Base-by-base conservation (phyloP, 2,113 vertebrate genomes). In the Eulacestoma nigropectus region DNA sequence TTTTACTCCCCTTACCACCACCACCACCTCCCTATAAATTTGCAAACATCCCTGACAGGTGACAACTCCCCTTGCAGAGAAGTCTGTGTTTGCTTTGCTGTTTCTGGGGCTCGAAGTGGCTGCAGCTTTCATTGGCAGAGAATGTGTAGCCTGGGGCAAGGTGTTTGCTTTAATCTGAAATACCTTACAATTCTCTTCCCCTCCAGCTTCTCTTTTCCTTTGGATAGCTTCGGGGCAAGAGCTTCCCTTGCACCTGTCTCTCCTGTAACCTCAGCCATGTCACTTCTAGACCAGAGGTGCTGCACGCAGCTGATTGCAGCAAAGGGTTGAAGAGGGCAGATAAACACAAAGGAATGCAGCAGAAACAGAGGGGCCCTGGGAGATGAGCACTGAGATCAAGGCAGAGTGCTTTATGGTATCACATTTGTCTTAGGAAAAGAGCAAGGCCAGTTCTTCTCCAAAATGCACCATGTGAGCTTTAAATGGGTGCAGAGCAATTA, bases 131-230 rank as follows among this genome's bases (percentile, higher is more conserved):
- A 74, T 69, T 95, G 89, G 92, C 92, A 97, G 97, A 90, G 97
- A 98, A 98, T 98, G 98, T 96, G 97, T 98, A 96, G 98, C 98
- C 98, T 96, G 77, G 32, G 96, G 98, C 98, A 97, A 98, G 98
- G 98, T 98, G 98, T 99, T 99, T 98, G 98, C 98, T 97, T 97
- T 97, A 97, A 98, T 99, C 97, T 98, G 97, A 99, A 99, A 99
- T 98, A 98, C 97, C 96, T 98, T 98, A 98, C 97, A 97, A 96
- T 97, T 97, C 94, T 94, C 96, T 97, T 97, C 95, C 95, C 96
- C 67, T 95, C 94, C 81, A 96, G 95, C 97, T 93, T 93, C 94
- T 93, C 95, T 93, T 88, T 93, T 95, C 89, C 93, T 96, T 78
- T 44, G 69, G 87, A 96, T 98, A 87, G 97, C 98, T 97, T 6